These are phyloP conservation scores for Drosophila lacicola DNA, from an alignment of 2,888 invertebrate species.

Conservation along the genomic window DNA sequence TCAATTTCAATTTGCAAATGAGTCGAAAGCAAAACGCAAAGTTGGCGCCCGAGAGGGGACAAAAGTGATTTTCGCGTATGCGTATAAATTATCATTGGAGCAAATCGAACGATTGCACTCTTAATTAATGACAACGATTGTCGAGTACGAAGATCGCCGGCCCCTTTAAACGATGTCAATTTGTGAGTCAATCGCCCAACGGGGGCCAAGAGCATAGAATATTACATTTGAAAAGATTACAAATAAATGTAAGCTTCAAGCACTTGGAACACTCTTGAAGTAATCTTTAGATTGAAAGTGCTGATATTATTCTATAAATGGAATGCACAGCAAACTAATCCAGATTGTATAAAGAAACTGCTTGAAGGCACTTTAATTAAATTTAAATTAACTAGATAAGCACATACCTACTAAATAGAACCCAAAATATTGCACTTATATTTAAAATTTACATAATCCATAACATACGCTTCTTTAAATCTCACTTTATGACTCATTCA, in stretches of 20 bases:
- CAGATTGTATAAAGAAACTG: not conserved
- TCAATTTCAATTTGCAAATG: constrained; percentile 53
- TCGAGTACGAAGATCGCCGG: constrained; percentile 24
- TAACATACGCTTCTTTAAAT: not conserved
- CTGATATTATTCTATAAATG: constrained; percentile 22
- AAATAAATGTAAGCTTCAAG: constrained; percentile 2
- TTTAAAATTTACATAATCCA: too few species aligned
- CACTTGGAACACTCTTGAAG: constrained; percentile 9
- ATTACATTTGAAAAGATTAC: constrained; percentile 32
- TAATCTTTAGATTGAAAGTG: constrained; percentile 17
- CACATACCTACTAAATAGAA: too few species aligned
- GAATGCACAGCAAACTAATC: constrained; percentile 1
- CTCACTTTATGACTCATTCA: constrained; percentile 31
- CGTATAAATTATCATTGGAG: constrained; percentile 63
- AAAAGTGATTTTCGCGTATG: constrained; percentile 31
- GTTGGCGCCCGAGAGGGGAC: not conserved
- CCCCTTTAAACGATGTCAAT: constrained; percentile 74
- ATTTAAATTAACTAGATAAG: too few species aligned
- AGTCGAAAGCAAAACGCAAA: constrained; percentile 17
- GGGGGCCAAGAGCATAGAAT: constrained; percentile 4
- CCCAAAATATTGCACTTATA: too few species aligned
- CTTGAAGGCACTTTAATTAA: too few species aligned
- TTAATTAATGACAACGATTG: constrained; percentile 69
- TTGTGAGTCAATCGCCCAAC: constrained; percentile 53
- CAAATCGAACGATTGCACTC: constrained; percentile 70